Evolutionary conservation across 2,888 invertebrate species (phyloP).

Genomic region (Julus scanicus): DNA sequence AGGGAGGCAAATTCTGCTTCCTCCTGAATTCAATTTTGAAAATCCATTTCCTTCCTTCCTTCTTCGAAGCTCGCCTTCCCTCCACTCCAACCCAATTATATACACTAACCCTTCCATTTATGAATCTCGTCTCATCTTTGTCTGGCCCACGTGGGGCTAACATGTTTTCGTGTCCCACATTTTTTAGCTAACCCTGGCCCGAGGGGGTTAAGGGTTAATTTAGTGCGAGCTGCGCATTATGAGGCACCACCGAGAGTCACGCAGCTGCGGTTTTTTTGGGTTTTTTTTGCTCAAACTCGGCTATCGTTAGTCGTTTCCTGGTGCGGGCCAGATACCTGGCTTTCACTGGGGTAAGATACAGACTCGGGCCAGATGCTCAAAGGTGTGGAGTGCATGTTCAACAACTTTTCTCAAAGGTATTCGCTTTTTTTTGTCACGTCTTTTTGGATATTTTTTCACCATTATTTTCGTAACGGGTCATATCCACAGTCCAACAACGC

Average conservation of each 20-base stretch:
- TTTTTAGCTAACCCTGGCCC: background rate
- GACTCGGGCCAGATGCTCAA: slow-evolving; percentile 11
- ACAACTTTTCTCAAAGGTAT: no score
- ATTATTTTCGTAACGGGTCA: no score
- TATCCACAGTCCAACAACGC: no score
- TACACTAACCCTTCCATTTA: slow-evolving; percentile 30
- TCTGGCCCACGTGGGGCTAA: slow-evolving; percentile 31
- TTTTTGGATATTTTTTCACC: no score
- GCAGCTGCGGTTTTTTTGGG: background rate
- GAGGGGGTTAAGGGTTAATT: slow-evolving; percentile 41
- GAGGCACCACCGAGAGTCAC: background rate
- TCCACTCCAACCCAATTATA: background rate
- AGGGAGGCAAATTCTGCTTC: slow-evolving; percentile 6
- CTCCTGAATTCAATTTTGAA: slow-evolving; percentile 29
- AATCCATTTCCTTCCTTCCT: slow-evolving; percentile 37
- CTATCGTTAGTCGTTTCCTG: slow-evolving; percentile 36
- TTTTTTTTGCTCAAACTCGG: background rate
- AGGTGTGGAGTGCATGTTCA: background rate
- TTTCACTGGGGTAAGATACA: background rate
- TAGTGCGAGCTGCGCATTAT: background rate
- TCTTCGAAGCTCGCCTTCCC: background rate
- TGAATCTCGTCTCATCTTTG: slow-evolving; percentile 23
- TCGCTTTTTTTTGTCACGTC: no score
- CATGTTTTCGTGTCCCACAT: background rate
- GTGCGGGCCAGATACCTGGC: slow-evolving; percentile 22